Conservation (phyloP, 2,888 invertebrate genomes). For the Drosophila nr. medialis region DNA sequence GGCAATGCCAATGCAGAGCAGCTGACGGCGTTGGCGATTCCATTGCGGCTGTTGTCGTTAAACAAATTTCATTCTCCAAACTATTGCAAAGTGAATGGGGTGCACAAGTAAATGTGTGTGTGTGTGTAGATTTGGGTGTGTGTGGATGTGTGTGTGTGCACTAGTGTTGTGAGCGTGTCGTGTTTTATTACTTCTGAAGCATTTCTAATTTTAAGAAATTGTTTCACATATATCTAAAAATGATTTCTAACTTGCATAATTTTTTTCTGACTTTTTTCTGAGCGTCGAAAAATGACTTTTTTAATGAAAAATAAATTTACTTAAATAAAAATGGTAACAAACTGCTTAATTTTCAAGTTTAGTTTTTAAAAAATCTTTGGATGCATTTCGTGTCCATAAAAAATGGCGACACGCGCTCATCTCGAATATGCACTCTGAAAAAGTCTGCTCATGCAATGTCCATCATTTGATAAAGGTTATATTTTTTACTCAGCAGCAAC, state of each 20-base stretch:
- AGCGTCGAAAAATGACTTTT: too few relatives aligned
- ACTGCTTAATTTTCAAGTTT: too few relatives aligned
- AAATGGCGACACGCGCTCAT: neutral
- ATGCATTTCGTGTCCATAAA: neutral
- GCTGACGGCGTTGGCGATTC: slow-evolving; percentile 15
- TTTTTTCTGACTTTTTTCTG: too few relatives aligned
- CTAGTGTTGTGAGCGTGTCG: neutral
- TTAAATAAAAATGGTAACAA: too few relatives aligned
- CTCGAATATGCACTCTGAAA: slow-evolving; percentile 15
- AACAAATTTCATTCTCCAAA: slow-evolving; percentile 73
- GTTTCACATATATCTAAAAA: too few relatives aligned
- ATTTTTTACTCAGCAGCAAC: slow-evolving; percentile 15
- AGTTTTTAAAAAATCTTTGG: neutral
- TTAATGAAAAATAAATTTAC: too few relatives aligned
- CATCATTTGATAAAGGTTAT: slow-evolving; percentile 67
- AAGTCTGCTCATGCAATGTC: slow-evolving; percentile 36
- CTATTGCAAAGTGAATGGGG: slow-evolving; percentile 1
- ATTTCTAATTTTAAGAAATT: neutral
- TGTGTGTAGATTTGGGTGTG: neutral
- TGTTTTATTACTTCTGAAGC: neutral
- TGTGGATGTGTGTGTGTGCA: neutral
- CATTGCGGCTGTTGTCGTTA: slow-evolving; percentile 64
- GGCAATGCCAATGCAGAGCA: slow-evolving; percentile 42
- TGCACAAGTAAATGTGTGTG: neutral
- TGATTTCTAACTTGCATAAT: too few relatives aligned